These are phyloP conservation scores for Tortricodes alternella DNA, from an alignment of 2,888 invertebrate genomes.

Conservation along the genomic window DNA sequence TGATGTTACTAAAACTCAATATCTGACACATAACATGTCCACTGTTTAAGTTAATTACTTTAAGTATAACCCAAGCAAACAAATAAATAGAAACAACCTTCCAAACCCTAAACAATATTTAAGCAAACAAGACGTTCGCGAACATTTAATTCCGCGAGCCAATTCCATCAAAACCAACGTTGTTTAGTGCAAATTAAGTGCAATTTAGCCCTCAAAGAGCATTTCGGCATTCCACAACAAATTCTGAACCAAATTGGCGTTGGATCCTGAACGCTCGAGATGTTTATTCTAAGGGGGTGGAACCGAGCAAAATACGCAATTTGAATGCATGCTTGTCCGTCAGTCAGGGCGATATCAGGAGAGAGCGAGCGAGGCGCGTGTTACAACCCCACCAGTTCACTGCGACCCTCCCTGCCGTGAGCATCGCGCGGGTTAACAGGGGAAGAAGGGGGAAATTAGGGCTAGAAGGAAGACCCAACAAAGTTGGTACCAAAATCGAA, in stretches of 20 bases:
- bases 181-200: conserved; percentile 81
- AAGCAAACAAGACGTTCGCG: conserved; percentile 30
- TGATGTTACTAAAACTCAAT: not conserved
- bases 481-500: conserved; percentile 46
- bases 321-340: conserved; percentile 90
- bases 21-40: too few species aligned
- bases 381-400: conserved; percentile 50
- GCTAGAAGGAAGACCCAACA: conserved; percentile 29
- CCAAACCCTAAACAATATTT: conserved; percentile 10
- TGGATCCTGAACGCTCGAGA: conserved; percentile 62
- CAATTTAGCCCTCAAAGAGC: conserved; percentile 79
- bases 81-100: not conserved
- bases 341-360: conserved; percentile 85
- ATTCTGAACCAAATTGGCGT: conserved; percentile 78
- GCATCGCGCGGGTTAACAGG: conserved; percentile 17
- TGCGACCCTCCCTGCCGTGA: conserved; percentile 47
- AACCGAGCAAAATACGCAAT: conserved; percentile 86
- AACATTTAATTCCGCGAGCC: conserved; percentile 37
- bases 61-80: too few species aligned
- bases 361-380: conserved; percentile 67
- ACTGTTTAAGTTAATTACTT: too few species aligned
- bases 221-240: conserved; percentile 79
- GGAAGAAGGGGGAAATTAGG: conserved; percentile 28
- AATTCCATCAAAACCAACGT: conserved; percentile 64
- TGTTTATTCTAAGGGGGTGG: conserved; percentile 69